Evolutionary conservation across 2,113 vertebrate species (phyloP).

Genomic region (Malurus cyaneus): DNA sequence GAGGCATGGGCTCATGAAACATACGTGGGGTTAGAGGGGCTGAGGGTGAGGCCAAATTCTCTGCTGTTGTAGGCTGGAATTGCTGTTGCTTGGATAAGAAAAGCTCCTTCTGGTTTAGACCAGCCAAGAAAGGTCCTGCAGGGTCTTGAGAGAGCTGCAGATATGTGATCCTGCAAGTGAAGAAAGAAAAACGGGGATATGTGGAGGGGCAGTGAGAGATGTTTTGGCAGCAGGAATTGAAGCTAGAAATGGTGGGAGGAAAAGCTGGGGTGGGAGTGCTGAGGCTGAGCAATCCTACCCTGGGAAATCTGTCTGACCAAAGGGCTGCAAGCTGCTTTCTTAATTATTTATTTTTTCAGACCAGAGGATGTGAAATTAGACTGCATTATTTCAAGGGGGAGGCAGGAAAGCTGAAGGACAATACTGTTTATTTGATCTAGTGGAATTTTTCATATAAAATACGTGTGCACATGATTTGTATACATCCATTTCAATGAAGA

Average conservation of each 20-base stretch:
- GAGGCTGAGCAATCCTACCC: background rate
- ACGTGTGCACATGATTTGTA: fast-evolving
- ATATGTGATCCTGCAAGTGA: background rate
- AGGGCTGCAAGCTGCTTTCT: background rate
- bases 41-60: background rate
- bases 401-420: background rate
- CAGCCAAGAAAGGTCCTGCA: conserved; percentile 7
- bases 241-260: background rate
- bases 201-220: background rate
- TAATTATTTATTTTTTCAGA: conserved; percentile 4
- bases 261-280: background rate
- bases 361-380: conserved; percentile 2
- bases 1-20: background rate
- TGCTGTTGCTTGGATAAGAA: background rate
- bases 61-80: background rate
- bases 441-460: background rate
- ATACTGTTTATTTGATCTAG: background rate
- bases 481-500: background rate
- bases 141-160: conserved; percentile 23
- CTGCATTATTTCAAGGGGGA: background rate
- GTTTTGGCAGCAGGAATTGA: background rate
- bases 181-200: background rate
- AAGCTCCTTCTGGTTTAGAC: background rate
- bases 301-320: conserved; percentile 8
- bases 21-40: background rate